Evolutionary conservation across 2,113 vertebrate species (phyloP), one percentile per base, ranked within the genome.

Genomic region (Parus major): DNA sequence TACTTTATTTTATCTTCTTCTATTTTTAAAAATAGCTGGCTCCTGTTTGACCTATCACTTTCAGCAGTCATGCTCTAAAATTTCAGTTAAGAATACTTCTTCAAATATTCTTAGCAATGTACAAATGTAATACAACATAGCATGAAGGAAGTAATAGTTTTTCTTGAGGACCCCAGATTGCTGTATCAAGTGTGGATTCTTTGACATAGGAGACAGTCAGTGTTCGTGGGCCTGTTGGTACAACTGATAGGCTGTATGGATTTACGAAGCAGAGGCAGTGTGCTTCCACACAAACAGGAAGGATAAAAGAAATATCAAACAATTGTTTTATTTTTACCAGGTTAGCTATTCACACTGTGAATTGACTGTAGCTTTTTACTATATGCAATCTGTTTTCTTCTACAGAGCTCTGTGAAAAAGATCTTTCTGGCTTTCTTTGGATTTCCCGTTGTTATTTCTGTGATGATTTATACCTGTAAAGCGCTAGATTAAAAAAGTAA

Each of bases 231-330:
- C 18, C 28, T 53, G 16, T 29, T 84, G 41, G 24, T 66, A 47
- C 4, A 60, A 3, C 21, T 41, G 31, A 7, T 35, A 20, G 3
- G 2, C 0, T 1, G 7, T 24, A 9, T 27, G 53, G 70, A 31
- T 91, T 81, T 77, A 44, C 4, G 2, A 44, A 81, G 25, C 28
- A 65, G 64, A 27, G 56, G 52, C 33, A 78, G 15, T 12, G 15
- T 1, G 2, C 23, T 7, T 71, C 36, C 46, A 42, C 25, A 16
- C 17, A 90, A 79, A 64, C 9, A 35, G 22, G n/a, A 92, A 65
- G 15, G 8, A 24, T 81, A 59, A 81, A 86, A 65, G 33, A 55
- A 91, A 42, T 35, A 50, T 1, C 33, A 41, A 20, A 17, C 15
- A 11, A 2, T 44, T 50, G 2, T 15, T 39, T 65, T 77, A 35